phyloP scores from a whole-genome alignment of 2,888 invertebrate genomes.

The Ochropleura leucogaster region DNA sequence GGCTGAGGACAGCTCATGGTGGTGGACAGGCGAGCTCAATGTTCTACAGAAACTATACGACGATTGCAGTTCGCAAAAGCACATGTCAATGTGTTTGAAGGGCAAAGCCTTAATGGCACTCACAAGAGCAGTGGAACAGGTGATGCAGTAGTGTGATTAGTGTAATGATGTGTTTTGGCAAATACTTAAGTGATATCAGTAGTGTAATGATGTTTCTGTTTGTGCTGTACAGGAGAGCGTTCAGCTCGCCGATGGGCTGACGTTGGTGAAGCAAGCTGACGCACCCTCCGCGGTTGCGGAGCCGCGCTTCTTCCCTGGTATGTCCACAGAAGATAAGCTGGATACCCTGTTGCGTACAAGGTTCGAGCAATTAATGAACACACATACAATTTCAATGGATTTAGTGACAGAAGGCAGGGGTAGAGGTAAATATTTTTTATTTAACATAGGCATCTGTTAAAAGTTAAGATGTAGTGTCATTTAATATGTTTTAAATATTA shows the following conservation, averaged over 20 bases:
- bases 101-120: constrained; percentile 91
- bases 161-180: constrained; percentile 33
- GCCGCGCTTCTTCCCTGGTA: constrained; percentile 90
- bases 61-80: constrained; percentile 91
- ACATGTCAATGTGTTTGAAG: constrained; percentile 91
- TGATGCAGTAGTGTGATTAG: constrained; percentile 72
- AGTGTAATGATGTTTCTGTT: constrained; percentile 74
- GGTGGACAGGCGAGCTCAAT: constrained; percentile 90
- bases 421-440: constrained; percentile 78
- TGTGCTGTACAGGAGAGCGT: constrained; percentile 90
- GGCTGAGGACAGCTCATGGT: constrained; percentile 88
- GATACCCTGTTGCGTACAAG: constrained; percentile 88
- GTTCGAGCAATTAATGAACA: constrained; percentile 91
- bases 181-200: constrained; percentile 69
- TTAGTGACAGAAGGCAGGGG: constrained; percentile 89
- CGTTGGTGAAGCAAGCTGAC: constrained; percentile 91
- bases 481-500: constrained; percentile 39
- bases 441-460: constrained; percentile 1
- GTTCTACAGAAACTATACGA: constrained; percentile 92
- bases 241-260: constrained; percentile 91
- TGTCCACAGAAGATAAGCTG: constrained; percentile 90
- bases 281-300: constrained; percentile 89
- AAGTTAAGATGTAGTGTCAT: not conserved
- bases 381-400: constrained; percentile 92
- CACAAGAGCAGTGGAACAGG: constrained; percentile 91